Base-by-base conservation (phyloP, 2,113 vertebrate genomes). In the Chaenocephalus aceratus region DNA sequence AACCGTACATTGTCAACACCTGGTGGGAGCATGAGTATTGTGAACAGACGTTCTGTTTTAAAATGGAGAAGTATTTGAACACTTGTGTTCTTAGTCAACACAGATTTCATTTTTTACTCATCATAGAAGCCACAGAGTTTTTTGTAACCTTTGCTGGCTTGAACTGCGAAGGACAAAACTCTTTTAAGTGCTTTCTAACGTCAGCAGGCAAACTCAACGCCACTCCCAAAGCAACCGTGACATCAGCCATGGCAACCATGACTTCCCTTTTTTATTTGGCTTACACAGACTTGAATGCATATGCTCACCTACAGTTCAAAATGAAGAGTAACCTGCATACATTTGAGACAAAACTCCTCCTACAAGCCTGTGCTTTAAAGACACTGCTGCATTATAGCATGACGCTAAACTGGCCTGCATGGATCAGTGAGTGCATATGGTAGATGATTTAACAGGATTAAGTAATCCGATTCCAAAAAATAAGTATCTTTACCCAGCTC, bases 161-260 rank as follows among this genome's bases (percentile, higher is more conserved):
- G 26, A 83, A 77, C 67, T 46, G 72, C 45, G 81, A 54, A 70
- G 61, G n/a, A 70, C 66, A 78, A 87, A 86, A 80, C 66, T 62
- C 80, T 44, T 73, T 79, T 62, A 51, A 62, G 51, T 51, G 69
- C 69, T 77, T 57, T 66, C 60, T 53, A 74, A 78, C 54, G 8
- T 66, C 30, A 18, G 48, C 56, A 49, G 60, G 48, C 70, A 75
- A 79, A 65, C 69, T 64, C 51, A 54, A 41, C 68, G 46, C 75
- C 49, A 21, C 63, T 72, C 53, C 56, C 12, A 57, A 18, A 44
- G 45, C 71, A 84, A 53, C 66, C 62, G 14, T 82, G 77, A 88
- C 80, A 86, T 79, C 74, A 81, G 70, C 34, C 58, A 80, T 69
- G 87, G 76, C 86, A 88, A 85, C 68, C 84, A 68, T 82, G 70